Conservation (phyloP, 2,113 vertebrate genomes). For the Proteles cristata region DNA sequence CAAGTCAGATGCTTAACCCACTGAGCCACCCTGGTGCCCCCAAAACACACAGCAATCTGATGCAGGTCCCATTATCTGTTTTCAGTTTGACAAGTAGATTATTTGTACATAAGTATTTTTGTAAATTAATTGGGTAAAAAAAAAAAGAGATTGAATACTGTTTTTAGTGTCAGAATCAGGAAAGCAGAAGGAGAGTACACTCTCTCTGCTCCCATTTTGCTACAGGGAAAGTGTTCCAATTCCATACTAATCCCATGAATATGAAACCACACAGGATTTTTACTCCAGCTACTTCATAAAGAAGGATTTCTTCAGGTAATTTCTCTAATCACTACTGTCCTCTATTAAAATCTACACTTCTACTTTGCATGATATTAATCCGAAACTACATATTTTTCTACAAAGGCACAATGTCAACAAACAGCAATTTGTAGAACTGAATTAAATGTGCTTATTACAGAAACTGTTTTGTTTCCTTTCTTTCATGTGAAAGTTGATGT, state of each 20-base stretch:
- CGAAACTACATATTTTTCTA: neutral
- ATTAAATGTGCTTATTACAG: conserved; percentile 48
- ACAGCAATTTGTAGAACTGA: conserved; percentile 27
- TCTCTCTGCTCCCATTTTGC: conserved; percentile 63
- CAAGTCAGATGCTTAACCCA: too few species aligned
- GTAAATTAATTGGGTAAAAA: neutral
- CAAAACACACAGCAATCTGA: neutral
- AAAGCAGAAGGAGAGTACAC: conserved; percentile 45
- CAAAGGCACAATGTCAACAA: conserved; percentile 32
- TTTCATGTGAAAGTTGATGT: conserved; percentile 40
- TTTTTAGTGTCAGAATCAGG: conserved; percentile 67
- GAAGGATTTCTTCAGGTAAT: conserved; percentile 64
- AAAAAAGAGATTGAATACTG: conserved; percentile 45
- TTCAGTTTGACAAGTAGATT: conserved; percentile 55
- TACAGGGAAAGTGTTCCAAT: conserved; percentile 73
- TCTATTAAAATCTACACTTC: conserved; percentile 60
- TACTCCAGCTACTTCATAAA: conserved; percentile 66
- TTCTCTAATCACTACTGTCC: conserved; percentile 48
- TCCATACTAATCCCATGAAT: conserved; percentile 76
- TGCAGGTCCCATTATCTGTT: conserved; percentile 3
- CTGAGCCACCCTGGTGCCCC: too few species aligned
- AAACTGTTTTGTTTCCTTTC: conserved; percentile 13
- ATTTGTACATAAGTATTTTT: conserved; percentile 31
- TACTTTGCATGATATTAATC: conserved; percentile 5
- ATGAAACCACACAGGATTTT: conserved; percentile 60